phyloP scores from a whole-genome alignment of 2,113 vertebrate genomes.

The Pluvialis apricaria region DNA sequence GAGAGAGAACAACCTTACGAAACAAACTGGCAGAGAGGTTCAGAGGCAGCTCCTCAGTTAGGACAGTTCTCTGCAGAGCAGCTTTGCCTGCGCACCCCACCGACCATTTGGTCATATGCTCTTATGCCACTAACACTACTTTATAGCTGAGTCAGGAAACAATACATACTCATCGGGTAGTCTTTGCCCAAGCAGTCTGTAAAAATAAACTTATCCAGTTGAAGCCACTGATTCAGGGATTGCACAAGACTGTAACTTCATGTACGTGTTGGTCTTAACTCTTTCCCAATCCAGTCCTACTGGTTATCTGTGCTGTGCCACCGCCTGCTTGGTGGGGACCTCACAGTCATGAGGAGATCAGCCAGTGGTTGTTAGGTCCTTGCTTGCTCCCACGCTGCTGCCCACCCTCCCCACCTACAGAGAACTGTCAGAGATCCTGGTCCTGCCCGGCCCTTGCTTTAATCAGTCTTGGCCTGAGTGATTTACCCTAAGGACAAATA shows the following conservation, averaged over 20 bases:
- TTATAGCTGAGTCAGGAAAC: neutral
- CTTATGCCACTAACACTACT: neutral
- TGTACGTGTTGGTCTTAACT: neutral
- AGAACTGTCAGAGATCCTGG: neutral
- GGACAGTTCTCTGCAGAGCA: neutral
- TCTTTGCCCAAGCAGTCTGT: neutral
- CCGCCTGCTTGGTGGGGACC: neutral
- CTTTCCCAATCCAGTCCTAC: neutral
- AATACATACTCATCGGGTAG: rapidly evolving
- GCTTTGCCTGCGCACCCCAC: neutral
- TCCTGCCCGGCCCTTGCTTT: neutral
- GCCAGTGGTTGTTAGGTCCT: neutral
- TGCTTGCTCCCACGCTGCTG: neutral
- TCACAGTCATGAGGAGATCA: neutral
- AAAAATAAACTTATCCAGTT: neutral
- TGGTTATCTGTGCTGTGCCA: neutral
- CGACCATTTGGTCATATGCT: neutral
- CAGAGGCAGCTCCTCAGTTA: neutral
- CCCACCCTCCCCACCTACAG: neutral
- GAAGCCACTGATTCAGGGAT: neutral
- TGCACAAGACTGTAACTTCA: neutral
- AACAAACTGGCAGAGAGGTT: neutral
- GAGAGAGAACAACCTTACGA: neutral
- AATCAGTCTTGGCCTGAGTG: neutral
- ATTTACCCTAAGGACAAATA: neutral